Base-by-base conservation (phyloP, 2,113 vertebrate species). In the Brachionichthys hirsutus region DNA sequence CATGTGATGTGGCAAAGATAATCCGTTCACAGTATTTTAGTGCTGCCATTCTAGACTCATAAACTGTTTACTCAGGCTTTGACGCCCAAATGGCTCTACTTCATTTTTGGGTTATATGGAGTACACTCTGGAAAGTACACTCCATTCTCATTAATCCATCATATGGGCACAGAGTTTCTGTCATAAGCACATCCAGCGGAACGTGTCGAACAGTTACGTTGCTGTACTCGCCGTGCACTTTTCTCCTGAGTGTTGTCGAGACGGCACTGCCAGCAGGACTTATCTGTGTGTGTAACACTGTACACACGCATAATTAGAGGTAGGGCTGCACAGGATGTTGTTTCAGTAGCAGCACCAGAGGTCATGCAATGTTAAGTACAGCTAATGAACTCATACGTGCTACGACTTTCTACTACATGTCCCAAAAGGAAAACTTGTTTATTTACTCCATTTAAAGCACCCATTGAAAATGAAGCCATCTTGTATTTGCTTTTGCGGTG, bases 121-220 rank as follows among this genome's bases (percentile, higher is more conserved):
- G 61, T 70, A 55, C 51, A 54, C 61, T 73, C 50, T 62, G 36
- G 54, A 74, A 77, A 66, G 71, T 59, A 36, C 36, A 52, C 15
- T 36, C 44, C 11, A 12, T 30, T 66, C 51, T 58, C 40, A 75
- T 70, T 54, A 65, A 57, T 58, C 62, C 56, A 54, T 77, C 40
- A 42, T 62, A 22, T 68, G 42, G 17, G 38, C 18, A 49, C 35
- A 62, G 54, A 61, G 50, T 60, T 15, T 1, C 24, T 59, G 24
- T 63, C 12, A 40, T 58, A 57, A 65, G n/a, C n/a, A n/a, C n/a
- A n/a, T n/a, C n/a, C 41, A 56, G 24, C 63, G 65, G 35, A 77
- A 67, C 47, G 72, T 59, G 45, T 62, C 75, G 56, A 59, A 42
- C 71, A 48, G 73, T 74, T 71, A 60, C 52, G 59, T 38, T 64